Conservation (phyloP, 2,797 vertebrate genomes). For the Hippopotamyrus pictus region DNA sequence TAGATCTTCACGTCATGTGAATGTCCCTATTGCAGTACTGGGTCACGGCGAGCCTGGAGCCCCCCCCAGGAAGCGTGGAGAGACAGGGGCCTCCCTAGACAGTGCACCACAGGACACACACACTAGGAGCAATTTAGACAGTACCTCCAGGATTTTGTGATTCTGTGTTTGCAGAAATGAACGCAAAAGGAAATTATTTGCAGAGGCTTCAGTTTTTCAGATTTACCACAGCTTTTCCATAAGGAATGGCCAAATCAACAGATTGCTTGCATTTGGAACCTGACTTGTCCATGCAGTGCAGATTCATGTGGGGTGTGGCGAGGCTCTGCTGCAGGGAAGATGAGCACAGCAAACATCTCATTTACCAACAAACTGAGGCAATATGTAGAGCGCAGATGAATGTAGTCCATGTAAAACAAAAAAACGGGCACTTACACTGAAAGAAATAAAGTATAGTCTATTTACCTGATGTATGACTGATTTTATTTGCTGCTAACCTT, state of each 20-base stretch:
- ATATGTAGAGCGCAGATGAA: not conserved
- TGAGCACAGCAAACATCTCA: not conserved
- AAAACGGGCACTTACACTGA: not conserved
- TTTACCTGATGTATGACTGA: not conserved
- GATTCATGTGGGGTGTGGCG: not conserved
- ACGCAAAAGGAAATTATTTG: not conserved
- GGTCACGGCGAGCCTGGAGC: not conserved
- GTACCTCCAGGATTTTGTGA: not conserved
- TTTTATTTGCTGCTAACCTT: not conserved
- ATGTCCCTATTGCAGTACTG: not conserved
- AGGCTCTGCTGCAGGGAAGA: not conserved
- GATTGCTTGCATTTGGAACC: not conserved
- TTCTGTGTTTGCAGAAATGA: not conserved
- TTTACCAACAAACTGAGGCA: not conserved
- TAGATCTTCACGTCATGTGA: not conserved
- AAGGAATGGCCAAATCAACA: not conserved
- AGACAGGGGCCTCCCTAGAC: not conserved
- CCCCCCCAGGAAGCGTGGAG: not conserved
- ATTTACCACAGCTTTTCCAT: not conserved
- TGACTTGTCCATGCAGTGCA: not conserved
- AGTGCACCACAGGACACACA: not conserved
- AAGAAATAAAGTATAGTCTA: no score
- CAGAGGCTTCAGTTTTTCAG: not conserved
- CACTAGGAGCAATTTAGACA: not conserved
- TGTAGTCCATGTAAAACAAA: not conserved